phyloP scores from a whole-genome alignment of 2,797 vertebrate genomes.

The Anabacerthia variegaticeps region DNA sequence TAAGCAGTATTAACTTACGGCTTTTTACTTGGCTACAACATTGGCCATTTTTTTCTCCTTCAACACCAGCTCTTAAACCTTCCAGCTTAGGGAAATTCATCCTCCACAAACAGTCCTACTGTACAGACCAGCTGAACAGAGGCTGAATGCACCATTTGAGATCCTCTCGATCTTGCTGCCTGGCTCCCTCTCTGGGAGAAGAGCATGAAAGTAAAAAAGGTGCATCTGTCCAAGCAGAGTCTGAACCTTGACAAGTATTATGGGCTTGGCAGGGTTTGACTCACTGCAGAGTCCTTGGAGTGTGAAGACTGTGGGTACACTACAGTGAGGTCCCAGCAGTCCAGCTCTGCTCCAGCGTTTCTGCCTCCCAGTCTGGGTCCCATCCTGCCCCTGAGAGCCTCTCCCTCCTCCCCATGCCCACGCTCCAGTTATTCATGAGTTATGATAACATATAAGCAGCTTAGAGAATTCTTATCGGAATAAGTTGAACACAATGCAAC shows the following conservation, averaged over 20 bases:
- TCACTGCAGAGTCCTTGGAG: not conserved
- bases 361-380: not conserved
- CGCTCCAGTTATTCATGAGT: conserved; percentile 18
- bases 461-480: conserved; percentile 69
- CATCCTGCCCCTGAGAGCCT: not conserved
- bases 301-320: not conserved
- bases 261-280: not conserved
- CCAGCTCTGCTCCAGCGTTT: not conserved
- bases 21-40: not conserved
- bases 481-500: conserved; percentile 51
- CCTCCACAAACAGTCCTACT: not conserved
- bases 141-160: not conserved
- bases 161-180: not conserved
- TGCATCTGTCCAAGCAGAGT: not conserved
- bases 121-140: not conserved
- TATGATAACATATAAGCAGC: conserved; percentile 66
- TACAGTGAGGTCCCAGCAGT: not conserved
- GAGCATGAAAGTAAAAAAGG: not conserved
- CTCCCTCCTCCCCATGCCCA: not conserved
- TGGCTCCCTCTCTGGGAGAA: not conserved
- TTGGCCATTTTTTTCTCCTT: not conserved
- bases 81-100: not conserved
- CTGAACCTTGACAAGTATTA: not conserved
- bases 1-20: not conserved
- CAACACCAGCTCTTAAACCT: not conserved